Conservation (phyloP, 2,797 vertebrate species). For the Telmatherina bonti region DNA sequence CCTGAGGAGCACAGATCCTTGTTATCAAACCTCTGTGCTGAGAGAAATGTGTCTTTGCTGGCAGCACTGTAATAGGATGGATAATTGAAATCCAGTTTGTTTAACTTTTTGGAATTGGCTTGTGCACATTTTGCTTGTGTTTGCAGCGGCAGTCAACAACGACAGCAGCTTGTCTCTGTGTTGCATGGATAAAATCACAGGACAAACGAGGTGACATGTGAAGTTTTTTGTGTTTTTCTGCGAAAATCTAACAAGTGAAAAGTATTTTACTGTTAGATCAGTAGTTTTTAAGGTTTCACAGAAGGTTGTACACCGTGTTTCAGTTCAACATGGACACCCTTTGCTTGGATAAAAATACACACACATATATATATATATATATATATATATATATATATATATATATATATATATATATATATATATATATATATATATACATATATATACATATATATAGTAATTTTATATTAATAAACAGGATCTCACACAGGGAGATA, state of each 20-base stretch:
- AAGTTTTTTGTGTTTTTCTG: constrained; percentile 1
- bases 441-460: constrained; percentile 62
- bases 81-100: constrained; percentile 53
- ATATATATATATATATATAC: too few species aligned
- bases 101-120: constrained; percentile 30
- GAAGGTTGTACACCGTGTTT: constrained; percentile 37
- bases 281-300: constrained; percentile 22
- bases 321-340: constrained; percentile 35
- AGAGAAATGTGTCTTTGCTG: constrained; percentile 40
- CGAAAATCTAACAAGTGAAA: background rate
- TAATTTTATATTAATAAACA: constrained; percentile 37
- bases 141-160: background rate
- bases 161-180: background rate
- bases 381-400: too few species aligned
- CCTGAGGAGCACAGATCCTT: constrained; percentile 51
- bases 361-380: too few species aligned
- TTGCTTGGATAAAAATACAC: constrained; percentile 22
- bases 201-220: background rate
- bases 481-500: background rate
- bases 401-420: too few species aligned
- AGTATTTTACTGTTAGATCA: constrained; percentile 6
- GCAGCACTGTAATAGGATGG: constrained; percentile 45
- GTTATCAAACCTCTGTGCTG: constrained; percentile 63
- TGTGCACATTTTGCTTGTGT: background rate
- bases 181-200: background rate